Conservation (phyloP, 2,797 vertebrate genomes). For the Chelmon rostratus region DNA sequence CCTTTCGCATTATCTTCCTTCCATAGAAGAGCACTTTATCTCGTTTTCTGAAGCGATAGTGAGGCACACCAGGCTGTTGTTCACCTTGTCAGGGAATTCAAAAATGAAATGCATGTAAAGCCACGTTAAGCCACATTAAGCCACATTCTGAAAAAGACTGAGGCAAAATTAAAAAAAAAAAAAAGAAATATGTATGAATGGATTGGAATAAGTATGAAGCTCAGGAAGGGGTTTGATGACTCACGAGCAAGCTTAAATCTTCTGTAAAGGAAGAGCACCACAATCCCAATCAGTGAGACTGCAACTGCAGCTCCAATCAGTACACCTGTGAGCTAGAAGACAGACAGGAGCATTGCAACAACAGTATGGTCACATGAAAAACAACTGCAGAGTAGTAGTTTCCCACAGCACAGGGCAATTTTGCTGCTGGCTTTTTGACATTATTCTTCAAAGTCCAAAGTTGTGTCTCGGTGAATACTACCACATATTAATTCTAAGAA, state of each 20-base stretch:
- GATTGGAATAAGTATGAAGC: not conserved
- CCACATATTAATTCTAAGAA: not conserved
- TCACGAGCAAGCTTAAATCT: slow-evolving; percentile 88
- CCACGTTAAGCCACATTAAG: slow-evolving; percentile 5
- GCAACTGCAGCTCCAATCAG: slow-evolving; percentile 89
- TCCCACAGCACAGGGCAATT: not conserved
- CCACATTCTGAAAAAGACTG: not conserved
- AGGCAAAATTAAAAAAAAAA: not conserved
- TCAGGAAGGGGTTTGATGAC: slow-evolving; percentile 64
- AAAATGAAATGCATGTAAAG: slow-evolving; percentile 32
- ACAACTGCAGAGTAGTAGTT: not conserved
- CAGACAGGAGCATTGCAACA: slow-evolving; percentile 32
- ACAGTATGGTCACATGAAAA: slow-evolving; percentile 5
- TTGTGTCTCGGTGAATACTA: slow-evolving; percentile 10
- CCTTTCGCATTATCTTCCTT: slow-evolving; percentile 97
- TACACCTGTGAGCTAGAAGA: slow-evolving; percentile 90
- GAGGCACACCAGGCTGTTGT: slow-evolving; percentile 83
- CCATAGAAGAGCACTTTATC: slow-evolving; percentile 97
- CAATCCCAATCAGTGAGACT: slow-evolving; percentile 85
- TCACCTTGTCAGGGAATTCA: slow-evolving; percentile 79
- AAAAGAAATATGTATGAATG: not conserved
- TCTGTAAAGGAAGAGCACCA: slow-evolving; percentile 90
- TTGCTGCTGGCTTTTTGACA: not conserved
- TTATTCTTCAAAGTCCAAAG: slow-evolving; percentile 20
- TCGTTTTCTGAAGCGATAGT: slow-evolving; percentile 94